These are phyloP conservation scores for Eilema depressum DNA, from an alignment of 2,888 invertebrate species.

Conservation along the genomic window DNA sequence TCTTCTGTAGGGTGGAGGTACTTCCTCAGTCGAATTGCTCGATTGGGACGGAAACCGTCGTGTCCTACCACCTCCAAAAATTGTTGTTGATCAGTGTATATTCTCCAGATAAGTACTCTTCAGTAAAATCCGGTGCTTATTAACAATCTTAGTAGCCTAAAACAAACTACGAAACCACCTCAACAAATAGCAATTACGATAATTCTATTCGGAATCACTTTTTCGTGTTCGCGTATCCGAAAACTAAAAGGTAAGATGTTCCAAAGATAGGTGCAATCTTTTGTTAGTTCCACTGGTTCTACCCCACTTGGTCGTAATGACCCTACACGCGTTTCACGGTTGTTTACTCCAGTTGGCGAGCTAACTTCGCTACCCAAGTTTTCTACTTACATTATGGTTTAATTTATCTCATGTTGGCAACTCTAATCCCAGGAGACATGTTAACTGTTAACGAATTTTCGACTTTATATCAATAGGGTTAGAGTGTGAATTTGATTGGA, in stretches of 20 bases:
- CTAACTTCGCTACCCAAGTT: slow-evolving; percentile 55
- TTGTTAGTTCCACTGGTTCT: slow-evolving; percentile 39
- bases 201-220: neutral
- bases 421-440: slow-evolving; percentile 19
- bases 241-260: slow-evolving; percentile 32
- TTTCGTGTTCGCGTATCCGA: slow-evolving; percentile 7
- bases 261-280: slow-evolving; percentile 45
- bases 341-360: slow-evolving; percentile 51
- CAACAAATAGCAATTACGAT: slow-evolving; percentile 9
- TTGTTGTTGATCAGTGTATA: no score
- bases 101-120: no score
- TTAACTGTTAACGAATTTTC: slow-evolving; percentile 6
- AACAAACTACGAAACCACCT: neutral
- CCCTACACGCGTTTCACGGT: slow-evolving; percentile 55
- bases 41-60: no score
- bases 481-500: slow-evolving; percentile 13
- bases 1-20: no score
- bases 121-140: neutral
- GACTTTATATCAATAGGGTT: neutral
- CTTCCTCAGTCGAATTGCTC: no score
- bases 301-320: slow-evolving; percentile 54
- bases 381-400: slow-evolving; percentile 48
- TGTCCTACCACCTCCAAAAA: no score
- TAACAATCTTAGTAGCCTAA: neutral
- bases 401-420: slow-evolving; percentile 41